These are phyloP conservation scores for Trogon melanurus DNA, from an alignment of 2,113 vertebrate genomes.

Conservation along the genomic window DNA sequence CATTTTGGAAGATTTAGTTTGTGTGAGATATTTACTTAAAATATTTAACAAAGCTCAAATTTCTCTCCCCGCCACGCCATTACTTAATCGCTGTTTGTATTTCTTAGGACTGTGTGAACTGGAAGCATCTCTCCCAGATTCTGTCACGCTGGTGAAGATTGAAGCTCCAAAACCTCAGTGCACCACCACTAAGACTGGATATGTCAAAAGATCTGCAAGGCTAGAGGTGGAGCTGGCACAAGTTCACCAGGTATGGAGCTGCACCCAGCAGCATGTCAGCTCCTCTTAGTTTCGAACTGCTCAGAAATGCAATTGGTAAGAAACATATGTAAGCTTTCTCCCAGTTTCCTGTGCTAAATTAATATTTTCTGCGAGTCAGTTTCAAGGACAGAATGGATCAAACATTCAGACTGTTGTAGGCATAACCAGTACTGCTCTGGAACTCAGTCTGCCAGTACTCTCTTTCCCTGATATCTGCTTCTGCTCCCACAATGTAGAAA, in stretches of 20 bases:
- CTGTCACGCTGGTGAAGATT: conserved; percentile 69
- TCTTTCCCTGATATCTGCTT: background rate
- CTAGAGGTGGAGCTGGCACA: conserved; percentile 74
- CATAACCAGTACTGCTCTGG: background rate
- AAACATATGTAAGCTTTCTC: background rate
- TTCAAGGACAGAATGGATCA: background rate
- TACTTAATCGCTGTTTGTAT: background rate
- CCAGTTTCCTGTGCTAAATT: background rate
- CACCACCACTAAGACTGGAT: conserved; percentile 68
- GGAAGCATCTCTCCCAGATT: conserved; percentile 78
- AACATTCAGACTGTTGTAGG: background rate
- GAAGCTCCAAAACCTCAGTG: conserved; percentile 70
- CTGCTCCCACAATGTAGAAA: background rate
- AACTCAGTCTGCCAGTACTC: background rate
- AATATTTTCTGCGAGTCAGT: background rate
- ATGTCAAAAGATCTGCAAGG: conserved; percentile 71
- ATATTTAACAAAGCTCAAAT: background rate
- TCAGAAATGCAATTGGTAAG: background rate
- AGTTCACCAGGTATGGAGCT: conserved; percentile 82
- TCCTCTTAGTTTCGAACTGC: background rate
- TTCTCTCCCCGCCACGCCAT: background rate
- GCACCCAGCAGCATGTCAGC: background rate
- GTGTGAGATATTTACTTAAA: background rate
- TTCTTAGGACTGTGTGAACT: conserved; percentile 82
- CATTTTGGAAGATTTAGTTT: background rate